Evolutionary conservation across 35 echinoderm and acorn worm genomes (phyloP).

Genomic region (Hemicentrotus pulcherrimus): DNA sequence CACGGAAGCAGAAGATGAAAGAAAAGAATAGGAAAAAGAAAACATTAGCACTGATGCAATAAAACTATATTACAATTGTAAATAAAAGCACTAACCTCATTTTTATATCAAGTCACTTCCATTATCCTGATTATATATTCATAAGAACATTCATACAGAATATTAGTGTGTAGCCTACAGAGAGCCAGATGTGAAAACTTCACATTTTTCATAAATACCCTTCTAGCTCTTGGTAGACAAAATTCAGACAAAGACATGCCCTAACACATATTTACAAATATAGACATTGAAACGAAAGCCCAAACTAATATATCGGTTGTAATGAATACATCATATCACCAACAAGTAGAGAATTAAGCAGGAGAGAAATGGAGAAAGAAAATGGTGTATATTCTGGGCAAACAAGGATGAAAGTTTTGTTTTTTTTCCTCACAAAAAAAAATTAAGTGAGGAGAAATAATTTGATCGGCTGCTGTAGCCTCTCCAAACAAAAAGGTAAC

Average conservation of each 20-base stretch:
- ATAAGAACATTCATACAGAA: neutral
- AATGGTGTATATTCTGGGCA: neutral
- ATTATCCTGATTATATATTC: too few relatives aligned
- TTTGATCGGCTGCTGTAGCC: neutral
- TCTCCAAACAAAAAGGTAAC: slow-evolving; percentile 34
- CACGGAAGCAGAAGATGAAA: neutral
- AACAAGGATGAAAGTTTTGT: neutral
- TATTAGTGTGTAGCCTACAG: neutral
- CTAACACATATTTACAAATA: neutral
- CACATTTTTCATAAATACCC: neutral
- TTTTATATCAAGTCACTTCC: neutral
- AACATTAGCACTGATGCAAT: neutral
- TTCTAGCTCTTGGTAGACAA: neutral
- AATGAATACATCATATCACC: neutral
- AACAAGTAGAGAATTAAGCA: neutral
- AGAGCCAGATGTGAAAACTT: neutral
- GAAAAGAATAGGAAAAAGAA: neutral
- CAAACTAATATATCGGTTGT: neutral
- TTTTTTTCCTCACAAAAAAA: neutral
- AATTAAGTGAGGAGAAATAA: neutral
- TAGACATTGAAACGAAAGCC: neutral
- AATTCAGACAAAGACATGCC: neutral
- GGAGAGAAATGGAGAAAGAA: neutral
- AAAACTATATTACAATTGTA: neutral
- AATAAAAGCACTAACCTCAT: too few relatives aligned